A percentile compares a stretch with the other conserved stretches of the same genome.
phyloP scores from a whole-genome alignment of 2,888 invertebrate species.

The Parapristionchus giblindavisi region DNA sequence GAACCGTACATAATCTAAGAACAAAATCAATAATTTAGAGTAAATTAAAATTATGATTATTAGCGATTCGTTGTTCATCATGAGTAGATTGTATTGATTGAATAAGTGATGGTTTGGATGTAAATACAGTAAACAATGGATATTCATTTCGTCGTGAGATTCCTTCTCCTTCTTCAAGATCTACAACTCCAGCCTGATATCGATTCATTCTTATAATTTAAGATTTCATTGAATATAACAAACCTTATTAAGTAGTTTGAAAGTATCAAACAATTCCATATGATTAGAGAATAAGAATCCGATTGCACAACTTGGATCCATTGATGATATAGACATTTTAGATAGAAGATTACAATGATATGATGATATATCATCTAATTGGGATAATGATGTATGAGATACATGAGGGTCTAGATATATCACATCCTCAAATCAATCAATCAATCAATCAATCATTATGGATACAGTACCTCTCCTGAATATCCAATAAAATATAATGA shows the following conservation, averaged over 20 bases:
- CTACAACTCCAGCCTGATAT: conserved; percentile 19
- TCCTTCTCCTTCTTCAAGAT: conserved; percentile 32
- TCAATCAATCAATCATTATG: background rate
- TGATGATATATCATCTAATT: conserved; percentile 11
- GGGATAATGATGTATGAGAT: conserved; percentile 80
- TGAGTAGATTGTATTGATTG: conserved; percentile 1
- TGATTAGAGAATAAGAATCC: conserved; percentile 51
- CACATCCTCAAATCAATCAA: conserved; percentile 76
- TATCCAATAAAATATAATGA: conserved; percentile 91
- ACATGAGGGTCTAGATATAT: conserved; percentile 94
- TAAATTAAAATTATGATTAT: background rate
- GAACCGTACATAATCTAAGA: no score
- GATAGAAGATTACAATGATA: conserved; percentile 55
- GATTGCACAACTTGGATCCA: conserved; percentile 62
- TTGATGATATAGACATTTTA: conserved; percentile 50
- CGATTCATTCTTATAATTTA: background rate
- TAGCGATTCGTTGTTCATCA: conserved; percentile 3
- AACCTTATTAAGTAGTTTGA: conserved; percentile 21
- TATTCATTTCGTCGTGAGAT: conserved; percentile 25
- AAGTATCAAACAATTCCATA: conserved; percentile 36
- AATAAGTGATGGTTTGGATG: background rate
- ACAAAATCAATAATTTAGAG: background rate
- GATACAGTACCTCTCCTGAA: conserved; percentile 74
- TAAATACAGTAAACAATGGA: conserved; percentile 22
- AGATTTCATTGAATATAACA: background rate